These are phyloP conservation scores for Steinernema feltiae DNA, from an alignment of 1,140 invertebrate genomes.

Conservation along the genomic window DNA sequence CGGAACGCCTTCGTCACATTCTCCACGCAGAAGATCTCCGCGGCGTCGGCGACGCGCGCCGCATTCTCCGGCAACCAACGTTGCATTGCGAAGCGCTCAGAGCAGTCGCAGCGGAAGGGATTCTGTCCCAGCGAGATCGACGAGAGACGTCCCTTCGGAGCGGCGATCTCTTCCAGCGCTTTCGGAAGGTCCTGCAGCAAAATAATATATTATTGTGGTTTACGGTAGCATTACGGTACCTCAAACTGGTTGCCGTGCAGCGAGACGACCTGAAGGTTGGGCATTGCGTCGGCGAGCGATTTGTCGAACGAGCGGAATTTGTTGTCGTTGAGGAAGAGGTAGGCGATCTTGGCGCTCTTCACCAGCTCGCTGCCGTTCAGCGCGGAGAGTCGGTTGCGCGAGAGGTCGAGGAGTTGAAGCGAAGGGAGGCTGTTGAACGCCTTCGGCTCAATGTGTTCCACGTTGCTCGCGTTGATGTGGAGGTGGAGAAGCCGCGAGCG, in stretches of 20 bases:
- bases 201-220: not conserved
- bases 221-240: not conserved
- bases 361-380: constrained; percentile 30
- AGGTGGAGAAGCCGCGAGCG: constrained; percentile 39
- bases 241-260: constrained; percentile 33
- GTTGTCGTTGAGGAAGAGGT: constrained; percentile 46
- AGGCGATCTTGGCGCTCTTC: constrained; percentile 23
- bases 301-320: constrained; percentile 34
- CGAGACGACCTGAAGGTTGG: constrained; percentile 38
- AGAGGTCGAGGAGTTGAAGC: constrained; percentile 37
- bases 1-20: constrained; percentile 49
- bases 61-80: constrained; percentile 39
- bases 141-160: not conserved
- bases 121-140: constrained; percentile 37
- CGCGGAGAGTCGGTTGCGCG: constrained; percentile 20
- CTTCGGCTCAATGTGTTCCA: constrained; percentile 40
- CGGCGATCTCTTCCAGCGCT: constrained; percentile 8
- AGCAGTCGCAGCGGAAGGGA: constrained; percentile 52
- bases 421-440: constrained; percentile 46
- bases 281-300: constrained; percentile 31
- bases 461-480: constrained; percentile 41
- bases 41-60: constrained; percentile 33
- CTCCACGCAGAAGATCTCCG: constrained; percentile 45
- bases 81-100: constrained; percentile 22
- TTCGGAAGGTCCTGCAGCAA: constrained; percentile 26